Percentiles rank a stretch among this genome's conserved stretches.
Conservation (phyloP, 2,888 invertebrate genomes). For the Leucophenga montana region DNA sequence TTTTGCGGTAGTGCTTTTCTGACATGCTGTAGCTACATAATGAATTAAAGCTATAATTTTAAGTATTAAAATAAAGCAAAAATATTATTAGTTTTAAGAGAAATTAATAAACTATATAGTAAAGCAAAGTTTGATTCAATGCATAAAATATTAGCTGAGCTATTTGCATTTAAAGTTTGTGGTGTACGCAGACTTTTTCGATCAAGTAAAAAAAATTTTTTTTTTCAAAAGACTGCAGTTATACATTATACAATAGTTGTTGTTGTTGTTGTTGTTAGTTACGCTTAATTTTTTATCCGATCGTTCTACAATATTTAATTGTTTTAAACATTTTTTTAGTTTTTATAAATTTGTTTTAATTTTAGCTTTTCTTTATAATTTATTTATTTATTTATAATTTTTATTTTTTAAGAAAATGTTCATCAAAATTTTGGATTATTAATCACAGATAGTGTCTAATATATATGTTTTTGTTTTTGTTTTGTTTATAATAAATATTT, state of each 20-base stretch:
- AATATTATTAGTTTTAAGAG: too few species aligned
- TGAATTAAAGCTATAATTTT: too few species aligned
- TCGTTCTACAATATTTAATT: conserved; percentile 54
- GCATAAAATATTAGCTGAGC: too few species aligned
- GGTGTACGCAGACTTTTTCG: too few species aligned
- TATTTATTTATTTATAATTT: conserved; percentile 50
- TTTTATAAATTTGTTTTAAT: conserved; percentile 43
- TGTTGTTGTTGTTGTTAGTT: conserved; percentile 47
- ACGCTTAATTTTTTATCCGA: conserved; percentile 53
- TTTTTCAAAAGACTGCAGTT: conserved; percentile 6
- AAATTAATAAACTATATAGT: too few species aligned
- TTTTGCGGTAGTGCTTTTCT: too few species aligned
- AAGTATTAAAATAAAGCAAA: too few species aligned
- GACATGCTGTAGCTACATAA: too few species aligned
- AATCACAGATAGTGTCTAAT: conserved; percentile 75
- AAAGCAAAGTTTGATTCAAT: too few species aligned
- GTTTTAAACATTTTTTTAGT: conserved; percentile 50
- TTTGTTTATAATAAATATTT: conserved; percentile 64
- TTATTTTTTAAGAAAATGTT: conserved; percentile 71
- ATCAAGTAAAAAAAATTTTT: too few species aligned
- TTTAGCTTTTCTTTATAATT: conserved; percentile 15
- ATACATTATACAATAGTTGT: conserved; percentile 34
- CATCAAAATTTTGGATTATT: conserved; percentile 75
- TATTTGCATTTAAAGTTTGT: too few species aligned
- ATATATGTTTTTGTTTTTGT: conserved; percentile 61